phyloP scores from a whole-genome alignment of 2,888 invertebrate genomes.

The Augiades crinisus region DNA sequence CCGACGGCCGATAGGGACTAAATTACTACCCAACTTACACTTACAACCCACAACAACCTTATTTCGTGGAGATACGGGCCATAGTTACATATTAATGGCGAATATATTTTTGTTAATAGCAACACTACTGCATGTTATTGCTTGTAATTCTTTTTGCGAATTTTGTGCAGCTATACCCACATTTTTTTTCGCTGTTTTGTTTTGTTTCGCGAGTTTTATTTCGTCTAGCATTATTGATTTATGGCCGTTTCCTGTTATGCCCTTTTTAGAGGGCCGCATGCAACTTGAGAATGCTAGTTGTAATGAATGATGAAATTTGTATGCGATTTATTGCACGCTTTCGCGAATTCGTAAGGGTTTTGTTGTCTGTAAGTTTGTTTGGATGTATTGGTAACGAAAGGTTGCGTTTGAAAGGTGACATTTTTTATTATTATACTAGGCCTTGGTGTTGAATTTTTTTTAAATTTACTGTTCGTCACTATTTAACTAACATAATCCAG shows the following conservation, averaged over 20 bases:
- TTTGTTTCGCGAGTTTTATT: slow-evolving; percentile 62
- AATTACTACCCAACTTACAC: slow-evolving; percentile 65
- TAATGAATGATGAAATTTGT: slow-evolving; percentile 20
- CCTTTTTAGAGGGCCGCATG: slow-evolving; percentile 62
- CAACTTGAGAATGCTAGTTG: slow-evolving; percentile 53
- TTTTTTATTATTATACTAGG: too few relatives aligned
- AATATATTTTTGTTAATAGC: slow-evolving; percentile 48
- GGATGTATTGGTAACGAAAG: not conserved
- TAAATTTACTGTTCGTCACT: too few relatives aligned
- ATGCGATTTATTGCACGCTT: slow-evolving; percentile 17
- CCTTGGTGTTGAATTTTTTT: too few relatives aligned
- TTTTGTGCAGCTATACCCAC: slow-evolving; percentile 53
- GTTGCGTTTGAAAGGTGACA: too few relatives aligned
- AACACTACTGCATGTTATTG: slow-evolving; percentile 78
- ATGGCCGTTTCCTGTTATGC: slow-evolving; percentile 66
- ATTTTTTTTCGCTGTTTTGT: slow-evolving; percentile 44
- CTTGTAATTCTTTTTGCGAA: slow-evolving; percentile 79
- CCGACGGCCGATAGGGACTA: slow-evolving; percentile 81
- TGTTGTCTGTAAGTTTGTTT: not conserved
- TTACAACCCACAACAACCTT: slow-evolving; percentile 49
- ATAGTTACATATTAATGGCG: slow-evolving; percentile 36
- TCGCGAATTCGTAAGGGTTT: not conserved
- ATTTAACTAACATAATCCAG: too few relatives aligned
- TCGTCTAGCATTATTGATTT: slow-evolving; percentile 72
- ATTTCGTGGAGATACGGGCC: slow-evolving; percentile 41